Evolutionary conservation across 2,888 invertebrate species (phyloP), one percentile per base, ranked within the genome.

Genomic region (Caenorhabditis sulstoni): DNA sequence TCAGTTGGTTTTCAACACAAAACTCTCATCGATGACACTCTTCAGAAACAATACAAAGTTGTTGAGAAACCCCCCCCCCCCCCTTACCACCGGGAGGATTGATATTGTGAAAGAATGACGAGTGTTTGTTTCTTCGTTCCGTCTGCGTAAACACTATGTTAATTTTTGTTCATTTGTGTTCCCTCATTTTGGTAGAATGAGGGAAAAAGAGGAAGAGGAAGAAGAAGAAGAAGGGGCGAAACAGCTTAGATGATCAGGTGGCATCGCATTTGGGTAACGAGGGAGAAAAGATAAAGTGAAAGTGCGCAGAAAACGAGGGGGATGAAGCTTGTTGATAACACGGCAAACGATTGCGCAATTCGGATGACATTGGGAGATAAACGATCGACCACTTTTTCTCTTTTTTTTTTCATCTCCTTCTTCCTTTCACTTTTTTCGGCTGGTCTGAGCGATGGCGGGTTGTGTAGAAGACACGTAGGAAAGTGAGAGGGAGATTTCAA

Each of bases 281-380:
- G 20, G 45, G 39, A 14, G 29, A 53, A n/a, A 58, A 67, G 67
- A 35, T 50, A 49, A 67, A 66, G n/a, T 29, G 47, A 52, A 52
- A 47, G n/a, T 9, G 50, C n/a, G n/a, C n/a, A n/a, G n/a, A n/a
- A 35, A 55, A 39, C 45, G 22, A 35, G 47, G 12, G 35, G 22
- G 47, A 61, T 20, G 37, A 71, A 73, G 58, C 73, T 71, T 57
- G 73, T 64, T 73, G 73, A 64, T 64, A 58, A 73, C 44, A 50
- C 29, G 7, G 3, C 29, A 29, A 29, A 3, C 50, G 50, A 52
- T 73, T 73, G 73, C 73, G 73, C 64, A 64, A 55, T 61, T 70
- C 52, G 50, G 58, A 73, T 73, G 64, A 55, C 73, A 73, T 73
- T 64, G 73, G 44, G 44, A 49, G 64, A 64, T 73, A 64, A 64